phyloP scores from a whole-genome alignment of 2,797 vertebrate species.

The Vespertilio murinus region DNA sequence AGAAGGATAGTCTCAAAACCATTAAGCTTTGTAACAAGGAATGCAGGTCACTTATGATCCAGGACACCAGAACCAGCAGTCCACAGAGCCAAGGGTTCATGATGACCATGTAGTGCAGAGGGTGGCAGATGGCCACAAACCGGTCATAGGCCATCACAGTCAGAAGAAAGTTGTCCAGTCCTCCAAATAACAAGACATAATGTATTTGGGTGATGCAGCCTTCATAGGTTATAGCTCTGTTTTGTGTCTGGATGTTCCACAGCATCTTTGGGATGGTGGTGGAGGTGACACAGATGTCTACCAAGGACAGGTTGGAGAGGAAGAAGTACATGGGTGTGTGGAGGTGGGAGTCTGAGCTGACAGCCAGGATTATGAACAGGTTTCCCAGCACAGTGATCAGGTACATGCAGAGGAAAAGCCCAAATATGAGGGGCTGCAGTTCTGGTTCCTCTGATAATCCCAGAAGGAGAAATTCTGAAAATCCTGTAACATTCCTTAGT shows the following conservation, averaged over 20 bases:
- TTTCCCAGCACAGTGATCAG: neutral
- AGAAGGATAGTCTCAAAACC: neutral
- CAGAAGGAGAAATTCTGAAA: neutral
- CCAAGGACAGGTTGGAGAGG: neutral
- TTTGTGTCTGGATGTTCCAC: neutral
- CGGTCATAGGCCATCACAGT: neutral
- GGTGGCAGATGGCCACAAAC: neutral
- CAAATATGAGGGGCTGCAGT: neutral
- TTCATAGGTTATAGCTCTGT: neutral
- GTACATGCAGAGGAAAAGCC: neutral
- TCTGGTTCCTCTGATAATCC: neutral
- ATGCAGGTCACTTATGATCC: constrained; percentile 9
- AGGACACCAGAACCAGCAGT: constrained; percentile 1
- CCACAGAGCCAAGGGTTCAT: constrained; percentile 32
- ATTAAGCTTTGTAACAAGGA: neutral
- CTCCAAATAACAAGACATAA: neutral
- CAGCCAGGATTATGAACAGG: neutral
- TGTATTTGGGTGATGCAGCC: neutral
- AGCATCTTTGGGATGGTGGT: neutral
- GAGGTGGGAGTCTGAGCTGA: neutral
- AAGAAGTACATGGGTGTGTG: neutral
- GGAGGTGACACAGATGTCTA: neutral
- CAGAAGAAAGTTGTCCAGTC: neutral
- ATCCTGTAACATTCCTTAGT: neutral
- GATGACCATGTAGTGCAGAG: neutral